These are phyloP conservation scores for Tetramorium bicarinatum DNA, from an alignment of 2,888 invertebrate genomes.

Conservation along the genomic window DNA sequence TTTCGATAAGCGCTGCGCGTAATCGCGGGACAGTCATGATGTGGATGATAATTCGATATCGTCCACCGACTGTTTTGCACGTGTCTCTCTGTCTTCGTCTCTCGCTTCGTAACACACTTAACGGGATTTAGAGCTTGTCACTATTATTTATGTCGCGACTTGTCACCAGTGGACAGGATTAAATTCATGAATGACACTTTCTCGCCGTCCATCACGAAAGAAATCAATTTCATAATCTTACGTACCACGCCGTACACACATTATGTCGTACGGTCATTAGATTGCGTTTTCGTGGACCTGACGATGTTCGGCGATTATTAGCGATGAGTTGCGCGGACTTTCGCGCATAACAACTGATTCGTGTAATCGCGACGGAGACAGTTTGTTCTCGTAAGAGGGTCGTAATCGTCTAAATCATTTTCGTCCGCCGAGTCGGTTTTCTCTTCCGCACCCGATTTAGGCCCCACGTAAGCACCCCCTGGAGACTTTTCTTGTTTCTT, in stretches of 20 bases:
- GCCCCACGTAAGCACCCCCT: conserved; percentile 13
- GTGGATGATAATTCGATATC: conserved; percentile 13
- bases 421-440: conserved; percentile 1
- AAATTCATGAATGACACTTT: conserved; percentile 33
- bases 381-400: conserved; percentile 24
- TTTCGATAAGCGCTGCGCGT: background rate
- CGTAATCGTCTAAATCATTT: conserved; percentile 38
- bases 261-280: conserved; percentile 25
- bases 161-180: background rate
- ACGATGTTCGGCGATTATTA: conserved; percentile 28
- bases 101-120: background rate
- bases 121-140: conserved; percentile 31
- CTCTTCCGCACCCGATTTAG: conserved; percentile 43
- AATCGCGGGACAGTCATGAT: conserved; percentile 12
- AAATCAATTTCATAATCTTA: conserved; percentile 44
- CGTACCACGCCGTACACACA: conserved; percentile 9
- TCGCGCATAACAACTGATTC: conserved; percentile 21
- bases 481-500: background rate
- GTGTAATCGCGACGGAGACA: conserved; percentile 2
- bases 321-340: conserved; percentile 31
- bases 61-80: background rate
- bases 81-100: background rate
- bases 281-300: conserved; percentile 10
- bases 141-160: conserved; percentile 6
- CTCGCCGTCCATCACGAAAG: conserved; percentile 8